Conservation (phyloP, 2,888 invertebrate genomes). For the Oxytorus armatus region DNA sequence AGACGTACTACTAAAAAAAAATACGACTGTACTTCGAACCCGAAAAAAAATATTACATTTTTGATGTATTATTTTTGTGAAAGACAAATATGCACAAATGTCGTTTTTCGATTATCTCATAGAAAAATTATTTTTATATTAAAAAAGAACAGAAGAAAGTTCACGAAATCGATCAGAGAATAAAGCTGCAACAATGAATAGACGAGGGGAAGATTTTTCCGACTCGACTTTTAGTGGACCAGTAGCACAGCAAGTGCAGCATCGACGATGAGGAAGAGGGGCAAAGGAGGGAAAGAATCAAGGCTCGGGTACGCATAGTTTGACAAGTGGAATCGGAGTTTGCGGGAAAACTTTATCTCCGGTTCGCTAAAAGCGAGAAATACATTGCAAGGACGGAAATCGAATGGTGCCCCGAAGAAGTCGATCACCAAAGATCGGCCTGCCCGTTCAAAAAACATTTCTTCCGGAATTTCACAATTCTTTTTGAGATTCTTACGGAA, state of each 20-base stretch:
- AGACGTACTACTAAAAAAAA: neutral
- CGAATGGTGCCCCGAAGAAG: conserved; percentile 47
- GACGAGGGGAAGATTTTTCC: neutral
- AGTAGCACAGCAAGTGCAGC: neutral
- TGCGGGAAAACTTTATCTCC: conserved; percentile 54
- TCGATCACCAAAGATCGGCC: conserved; percentile 36
- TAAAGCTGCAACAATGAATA: neutral
- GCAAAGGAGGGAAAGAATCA: conserved; percentile 1
- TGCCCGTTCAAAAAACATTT: conserved; percentile 2
- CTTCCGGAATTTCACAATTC: conserved; percentile 11
- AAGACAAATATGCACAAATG: neutral
- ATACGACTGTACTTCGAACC: neutral
- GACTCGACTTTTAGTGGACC: conserved; percentile 6
- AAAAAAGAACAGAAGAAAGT: neutral
- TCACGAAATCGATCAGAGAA: neutral
- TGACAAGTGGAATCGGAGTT: conserved; percentile 56
- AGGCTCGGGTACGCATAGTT: conserved; percentile 36
- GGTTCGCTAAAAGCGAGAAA: conserved; percentile 48
- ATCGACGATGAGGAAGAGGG: neutral
- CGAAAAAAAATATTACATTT: neutral
- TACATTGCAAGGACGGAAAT: conserved; percentile 52
- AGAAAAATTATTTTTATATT: neutral
- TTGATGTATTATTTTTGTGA: neutral
- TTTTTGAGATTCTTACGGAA: too few species aligned
- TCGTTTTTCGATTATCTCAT: neutral